Percentiles rank a stretch among this genome's conserved stretches.
phyloP scores from a whole-genome alignment of 2,113 vertebrate genomes.

The Phalacrocorax carbo region DNA sequence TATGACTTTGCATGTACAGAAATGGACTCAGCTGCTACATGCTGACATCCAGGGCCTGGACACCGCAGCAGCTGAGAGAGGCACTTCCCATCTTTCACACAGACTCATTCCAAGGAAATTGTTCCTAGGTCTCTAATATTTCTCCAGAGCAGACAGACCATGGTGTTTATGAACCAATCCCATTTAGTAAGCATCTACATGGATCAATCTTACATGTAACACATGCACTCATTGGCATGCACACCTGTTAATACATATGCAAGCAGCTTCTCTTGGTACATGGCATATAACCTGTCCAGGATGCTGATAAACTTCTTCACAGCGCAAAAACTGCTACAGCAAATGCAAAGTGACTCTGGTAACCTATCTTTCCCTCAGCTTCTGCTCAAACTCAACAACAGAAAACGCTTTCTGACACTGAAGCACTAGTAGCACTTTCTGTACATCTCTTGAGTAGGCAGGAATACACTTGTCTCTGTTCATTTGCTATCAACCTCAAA shows the following conservation, averaged over 20 bases:
- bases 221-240: rapidly evolving
- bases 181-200: neutral
- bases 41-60: neutral
- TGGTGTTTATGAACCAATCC: neutral
- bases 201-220: neutral
- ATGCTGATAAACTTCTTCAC: neutral
- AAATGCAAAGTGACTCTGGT: neutral
- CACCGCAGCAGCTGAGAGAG: neutral
- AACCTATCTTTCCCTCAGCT: neutral
- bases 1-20: neutral
- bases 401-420: neutral
- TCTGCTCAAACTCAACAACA: neutral
- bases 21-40: neutral
- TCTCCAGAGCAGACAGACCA: neutral
- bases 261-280: neutral
- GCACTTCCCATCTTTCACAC: neutral
- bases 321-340: neutral
- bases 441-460: neutral
- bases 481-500: neutral
- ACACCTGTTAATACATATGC: neutral
- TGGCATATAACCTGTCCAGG: neutral
- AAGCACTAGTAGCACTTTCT: neutral
- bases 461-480: neutral
- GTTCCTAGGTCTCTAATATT: neutral
- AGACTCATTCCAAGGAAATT: neutral